Percentiles rank a stretch among this genome's conserved stretches.
Conservation (phyloP, 1,140 invertebrate genomes). For the Pachyrhynchus sulphureomaculatus region DNA sequence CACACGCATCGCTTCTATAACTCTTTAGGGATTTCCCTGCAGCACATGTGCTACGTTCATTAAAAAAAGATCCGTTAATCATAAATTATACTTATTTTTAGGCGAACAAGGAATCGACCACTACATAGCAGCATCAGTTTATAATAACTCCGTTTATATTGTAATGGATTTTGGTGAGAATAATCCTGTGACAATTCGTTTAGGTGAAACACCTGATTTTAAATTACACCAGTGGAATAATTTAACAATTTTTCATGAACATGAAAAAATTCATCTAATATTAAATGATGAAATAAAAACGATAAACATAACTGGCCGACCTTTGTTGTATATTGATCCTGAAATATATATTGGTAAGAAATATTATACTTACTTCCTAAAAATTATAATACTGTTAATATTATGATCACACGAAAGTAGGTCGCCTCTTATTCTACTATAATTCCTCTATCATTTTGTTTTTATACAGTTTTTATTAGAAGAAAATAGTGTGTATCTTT, state of each 20-base stretch:
- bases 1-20: too few species aligned
- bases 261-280: slow-evolving; percentile 68
- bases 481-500: too few species aligned
- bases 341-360: slow-evolving; percentile 77
- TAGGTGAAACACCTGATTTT: slow-evolving; percentile 65
- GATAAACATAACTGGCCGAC: slow-evolving; percentile 69
- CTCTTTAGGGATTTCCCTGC: too few species aligned
- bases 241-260: slow-evolving; percentile 80
- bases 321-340: slow-evolving; percentile 87
- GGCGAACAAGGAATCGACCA: slow-evolving; percentile 71
- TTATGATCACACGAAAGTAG: too few species aligned
- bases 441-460: too few species aligned
- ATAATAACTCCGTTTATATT: slow-evolving; percentile 74
- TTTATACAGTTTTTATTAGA: too few species aligned
- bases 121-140: slow-evolving; percentile 79
- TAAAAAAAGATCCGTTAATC: too few species aligned
- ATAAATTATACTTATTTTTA: too few species aligned
- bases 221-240: slow-evolving; percentile 85
- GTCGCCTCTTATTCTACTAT: too few species aligned
- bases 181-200: slow-evolving; percentile 60
- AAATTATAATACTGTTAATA: too few species aligned
- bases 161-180: slow-evolving; percentile 83
- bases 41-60: too few species aligned
- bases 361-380: too few species aligned
- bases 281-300: slow-evolving; percentile 70